phyloP scores from a whole-genome alignment of 2,888 invertebrate genomes.

The Sinopyrophorus schimmeli region DNA sequence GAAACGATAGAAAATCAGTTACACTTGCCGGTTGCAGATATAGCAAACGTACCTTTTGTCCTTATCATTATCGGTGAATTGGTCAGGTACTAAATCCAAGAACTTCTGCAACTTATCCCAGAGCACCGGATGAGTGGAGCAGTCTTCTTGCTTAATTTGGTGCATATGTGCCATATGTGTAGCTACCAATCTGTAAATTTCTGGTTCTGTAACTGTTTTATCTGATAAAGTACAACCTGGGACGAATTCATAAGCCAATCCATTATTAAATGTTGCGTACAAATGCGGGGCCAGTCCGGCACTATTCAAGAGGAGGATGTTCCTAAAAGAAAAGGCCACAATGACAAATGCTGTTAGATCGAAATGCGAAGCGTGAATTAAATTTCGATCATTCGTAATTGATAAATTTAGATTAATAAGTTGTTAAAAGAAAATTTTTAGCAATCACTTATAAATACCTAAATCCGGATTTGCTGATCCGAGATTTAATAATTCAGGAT shows the following conservation, averaged over 20 bases:
- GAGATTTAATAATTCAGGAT: constrained; percentile 16
- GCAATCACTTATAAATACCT: constrained; percentile 15
- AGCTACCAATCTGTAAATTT: constrained; percentile 77
- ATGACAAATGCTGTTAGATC: too few species aligned
- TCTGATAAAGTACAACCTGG: constrained; percentile 78
- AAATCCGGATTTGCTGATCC: constrained; percentile 22
- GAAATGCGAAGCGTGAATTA: too few species aligned
- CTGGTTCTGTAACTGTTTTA: constrained; percentile 64
- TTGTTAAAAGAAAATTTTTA: constrained; percentile 1
- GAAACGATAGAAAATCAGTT: constrained; percentile 39
- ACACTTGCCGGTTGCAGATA: neutral
- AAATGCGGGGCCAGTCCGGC: constrained; percentile 82
- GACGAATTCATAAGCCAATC: constrained; percentile 86
- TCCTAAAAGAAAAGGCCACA: constrained; percentile 51
- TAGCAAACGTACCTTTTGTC: constrained; percentile 66
- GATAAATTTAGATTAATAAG: too few species aligned
- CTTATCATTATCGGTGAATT: constrained; percentile 67
- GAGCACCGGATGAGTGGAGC: constrained; percentile 60
- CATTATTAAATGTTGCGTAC: constrained; percentile 91
- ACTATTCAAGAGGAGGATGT: constrained; percentile 66
- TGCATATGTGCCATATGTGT: constrained; percentile 83
- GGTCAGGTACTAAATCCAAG: constrained; percentile 71
- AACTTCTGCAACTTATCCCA: constrained; percentile 80
- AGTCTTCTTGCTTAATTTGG: constrained; percentile 57
- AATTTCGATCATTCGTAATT: too few species aligned